These are phyloP conservation scores for Pocillopora grandis DNA, from an alignment of 92 coral and sea anemone species.

Conservation along the genomic window DNA sequence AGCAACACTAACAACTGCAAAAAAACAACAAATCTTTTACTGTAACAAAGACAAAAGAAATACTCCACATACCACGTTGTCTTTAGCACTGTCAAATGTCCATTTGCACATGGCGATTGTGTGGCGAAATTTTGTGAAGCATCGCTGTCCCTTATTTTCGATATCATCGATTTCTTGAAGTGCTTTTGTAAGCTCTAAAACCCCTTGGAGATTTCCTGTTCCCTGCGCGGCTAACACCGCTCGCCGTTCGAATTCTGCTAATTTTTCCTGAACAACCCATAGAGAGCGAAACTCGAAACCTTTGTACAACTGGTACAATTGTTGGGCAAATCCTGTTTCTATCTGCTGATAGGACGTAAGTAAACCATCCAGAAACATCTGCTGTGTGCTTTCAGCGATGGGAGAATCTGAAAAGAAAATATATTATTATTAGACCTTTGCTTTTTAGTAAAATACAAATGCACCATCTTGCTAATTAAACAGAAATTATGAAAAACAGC, in stretches of 20 bases:
- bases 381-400: background rate
- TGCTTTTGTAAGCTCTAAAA: too few species aligned
- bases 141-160: background rate
- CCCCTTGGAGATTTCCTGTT: too few species aligned
- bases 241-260: too few species aligned
- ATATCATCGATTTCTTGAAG: constrained; percentile 11
- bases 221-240: too few species aligned
- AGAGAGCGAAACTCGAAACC: constrained; percentile 10
- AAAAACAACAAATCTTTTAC: background rate
- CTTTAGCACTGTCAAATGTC: background rate
- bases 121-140: constrained; percentile 3
- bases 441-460: background rate
- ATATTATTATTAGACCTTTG: too few species aligned
- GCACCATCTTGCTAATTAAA: background rate
- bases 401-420: too few species aligned
- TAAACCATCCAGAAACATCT: constrained; percentile 32
- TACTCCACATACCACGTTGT: background rate
- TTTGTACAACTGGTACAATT: constrained; percentile 29
- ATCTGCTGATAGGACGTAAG: constrained; percentile 28
- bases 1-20: background rate
- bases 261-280: too few species aligned
- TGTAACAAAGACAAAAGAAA: background rate
- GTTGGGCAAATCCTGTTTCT: constrained; percentile 17
- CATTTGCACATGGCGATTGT: background rate
- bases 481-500: background rate